Evolutionary conservation across 1,140 invertebrate genomes (phyloP).

Genomic region (Nasonia longicornis): DNA sequence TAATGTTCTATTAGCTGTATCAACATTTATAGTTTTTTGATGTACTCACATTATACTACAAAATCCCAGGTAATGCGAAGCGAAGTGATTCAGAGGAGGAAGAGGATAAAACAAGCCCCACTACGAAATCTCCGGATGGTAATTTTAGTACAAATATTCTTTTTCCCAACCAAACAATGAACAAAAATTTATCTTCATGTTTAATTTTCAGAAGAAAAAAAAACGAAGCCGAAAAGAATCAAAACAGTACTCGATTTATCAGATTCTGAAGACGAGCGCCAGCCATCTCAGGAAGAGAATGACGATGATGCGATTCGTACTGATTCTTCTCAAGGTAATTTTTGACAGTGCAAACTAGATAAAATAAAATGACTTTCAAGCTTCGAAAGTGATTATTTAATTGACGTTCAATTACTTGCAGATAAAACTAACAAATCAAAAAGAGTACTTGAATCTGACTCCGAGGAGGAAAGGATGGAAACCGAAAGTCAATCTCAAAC

Average conservation of each 20-base stretch:
- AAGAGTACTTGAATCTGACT: constrained; percentile 38
- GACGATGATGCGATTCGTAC: neutral
- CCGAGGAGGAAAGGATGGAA: constrained; percentile 39
- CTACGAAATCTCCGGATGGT: constrained; percentile 3
- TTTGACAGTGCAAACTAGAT: neutral
- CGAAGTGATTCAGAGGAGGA: neutral
- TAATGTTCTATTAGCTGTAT: no score
- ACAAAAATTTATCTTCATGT: neutral
- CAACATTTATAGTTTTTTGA: neutral
- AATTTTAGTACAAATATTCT: neutral
- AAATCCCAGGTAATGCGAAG: neutral
- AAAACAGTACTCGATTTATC: constrained; percentile 46
- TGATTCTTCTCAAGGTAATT: neutral
- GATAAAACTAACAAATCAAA: constrained; percentile 16
- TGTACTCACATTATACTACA: neutral
- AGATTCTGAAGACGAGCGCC: constrained; percentile 52
- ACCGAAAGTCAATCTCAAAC: neutral
- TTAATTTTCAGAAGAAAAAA: constrained; percentile 22
- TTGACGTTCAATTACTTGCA: neutral
- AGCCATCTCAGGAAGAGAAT: constrained; percentile 15
- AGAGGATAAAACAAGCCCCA: neutral
- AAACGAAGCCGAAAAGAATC: constrained; percentile 30
- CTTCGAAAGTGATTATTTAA: neutral
- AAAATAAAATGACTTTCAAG: neutral
- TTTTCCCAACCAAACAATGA: neutral